phyloP scores from a whole-genome alignment of 2,113 vertebrate genomes.

The Gila orcuttii region DNA sequence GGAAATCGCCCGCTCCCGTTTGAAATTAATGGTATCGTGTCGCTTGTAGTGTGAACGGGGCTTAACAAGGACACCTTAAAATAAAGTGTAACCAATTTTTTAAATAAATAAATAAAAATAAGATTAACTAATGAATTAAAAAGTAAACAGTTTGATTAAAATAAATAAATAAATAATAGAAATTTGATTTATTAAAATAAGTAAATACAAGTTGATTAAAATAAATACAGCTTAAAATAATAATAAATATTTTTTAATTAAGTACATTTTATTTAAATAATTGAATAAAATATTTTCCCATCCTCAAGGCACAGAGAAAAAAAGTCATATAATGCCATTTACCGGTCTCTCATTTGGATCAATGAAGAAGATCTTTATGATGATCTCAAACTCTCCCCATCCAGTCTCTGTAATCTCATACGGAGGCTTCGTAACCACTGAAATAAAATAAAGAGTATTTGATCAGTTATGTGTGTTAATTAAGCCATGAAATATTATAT shows the following conservation, averaged over 20 bases:
- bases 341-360: conserved; percentile 98
- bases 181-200: background rate
- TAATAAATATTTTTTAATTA: background rate
- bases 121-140: no score
- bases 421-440: conserved; percentile 97
- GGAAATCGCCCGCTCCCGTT: no score
- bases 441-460: conserved; percentile 35
- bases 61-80: no score
- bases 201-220: background rate
- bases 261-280: background rate
- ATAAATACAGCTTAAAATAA: background rate
- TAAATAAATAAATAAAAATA: no score
- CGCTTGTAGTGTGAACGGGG: no score
- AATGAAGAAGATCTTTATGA: conserved; percentile 98
- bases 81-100: no score
- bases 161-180: background rate
- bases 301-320: background rate
- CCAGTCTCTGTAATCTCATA: conserved; percentile 99
- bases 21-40: no score
- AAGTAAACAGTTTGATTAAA: no score
- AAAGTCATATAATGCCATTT: conserved; percentile 65
- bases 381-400: conserved; percentile 99
- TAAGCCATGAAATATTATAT: background rate
- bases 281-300: background rate
- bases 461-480: background rate